Conservation (phyloP, 2,888 invertebrate species). For the Cryptocephalus primarius region DNA sequence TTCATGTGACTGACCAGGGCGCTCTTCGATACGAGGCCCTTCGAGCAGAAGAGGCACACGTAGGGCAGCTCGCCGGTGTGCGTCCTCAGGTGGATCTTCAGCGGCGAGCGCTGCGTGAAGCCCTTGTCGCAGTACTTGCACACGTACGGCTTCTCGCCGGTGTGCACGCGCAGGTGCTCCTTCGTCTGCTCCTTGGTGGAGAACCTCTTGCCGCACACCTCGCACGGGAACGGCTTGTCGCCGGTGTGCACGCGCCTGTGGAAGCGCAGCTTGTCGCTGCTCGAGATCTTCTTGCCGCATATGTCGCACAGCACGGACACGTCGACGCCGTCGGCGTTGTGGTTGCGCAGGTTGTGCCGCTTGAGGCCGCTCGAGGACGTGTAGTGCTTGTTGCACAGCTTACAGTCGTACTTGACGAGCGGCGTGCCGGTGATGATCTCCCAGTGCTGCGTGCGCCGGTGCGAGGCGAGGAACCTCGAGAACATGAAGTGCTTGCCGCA, state of each 20-base stretch:
- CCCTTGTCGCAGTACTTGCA: conserved; percentile 29
- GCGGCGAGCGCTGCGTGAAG: conserved; percentile 45
- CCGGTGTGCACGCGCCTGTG: conserved; percentile 32
- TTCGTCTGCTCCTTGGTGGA: conserved; percentile 33
- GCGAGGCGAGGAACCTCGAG: conserved; percentile 41
- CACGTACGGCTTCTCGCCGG: conserved; percentile 33
- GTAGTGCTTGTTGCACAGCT: conserved; percentile 30
- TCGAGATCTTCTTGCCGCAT: conserved; percentile 31
- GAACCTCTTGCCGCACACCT: conserved; percentile 42
- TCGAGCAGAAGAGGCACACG: conserved; percentile 33
- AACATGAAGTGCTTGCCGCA: conserved; percentile 44
- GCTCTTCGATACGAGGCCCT: conserved; percentile 30
- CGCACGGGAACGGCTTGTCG: conserved; percentile 38
- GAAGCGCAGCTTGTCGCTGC: conserved; percentile 31
- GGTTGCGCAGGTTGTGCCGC: conserved; percentile 28
- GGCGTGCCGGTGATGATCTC: conserved; percentile 35
- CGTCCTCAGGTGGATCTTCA: conserved; percentile 48
- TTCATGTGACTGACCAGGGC: conserved; percentile 32
- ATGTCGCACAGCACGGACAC: conserved; percentile 36
- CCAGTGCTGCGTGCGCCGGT: conserved; percentile 40
- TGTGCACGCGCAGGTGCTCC: conserved; percentile 25
- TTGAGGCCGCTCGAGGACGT: conserved; percentile 25
- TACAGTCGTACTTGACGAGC: conserved; percentile 29
- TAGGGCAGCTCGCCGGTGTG: conserved; percentile 52
- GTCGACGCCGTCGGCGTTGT: conserved; percentile 35